A percentile compares a stretch with the other conserved stretches of the same genome.
phyloP scores from a whole-genome alignment of 2,797 vertebrate genomes.

The Eleutherodactylus coqui region DNA sequence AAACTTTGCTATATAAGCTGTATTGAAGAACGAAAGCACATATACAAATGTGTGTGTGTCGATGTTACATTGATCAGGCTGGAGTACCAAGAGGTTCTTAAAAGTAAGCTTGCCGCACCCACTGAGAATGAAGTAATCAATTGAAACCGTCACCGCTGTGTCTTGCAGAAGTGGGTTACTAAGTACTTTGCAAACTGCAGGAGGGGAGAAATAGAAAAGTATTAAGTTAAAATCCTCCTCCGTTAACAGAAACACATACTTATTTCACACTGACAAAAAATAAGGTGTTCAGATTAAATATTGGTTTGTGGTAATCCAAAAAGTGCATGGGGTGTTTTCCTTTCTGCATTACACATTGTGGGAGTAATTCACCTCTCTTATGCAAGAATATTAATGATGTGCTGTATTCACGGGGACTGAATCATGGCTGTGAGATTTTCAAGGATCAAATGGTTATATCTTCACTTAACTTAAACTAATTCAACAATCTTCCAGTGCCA shows the following conservation, averaged over 20 bases:
- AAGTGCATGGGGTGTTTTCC: background rate
- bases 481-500: no score
- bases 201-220: conserved; percentile 13
- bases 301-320: background rate
- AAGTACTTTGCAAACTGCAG: conserved; percentile 42
- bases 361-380: background rate
- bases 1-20: background rate
- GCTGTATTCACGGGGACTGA: background rate
- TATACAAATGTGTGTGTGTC: background rate
- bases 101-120: conserved; percentile 11
- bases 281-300: background rate
- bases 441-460: background rate
- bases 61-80: background rate
- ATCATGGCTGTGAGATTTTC: background rate
- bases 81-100: background rate
- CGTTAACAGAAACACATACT: background rate
- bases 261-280: background rate
- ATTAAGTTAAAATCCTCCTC: conserved; percentile 9
- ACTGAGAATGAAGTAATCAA: conserved; percentile 35
- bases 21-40: background rate
- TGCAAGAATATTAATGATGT: background rate
- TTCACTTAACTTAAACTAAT: background rate
- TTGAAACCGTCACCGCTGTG: conserved; percentile 23
- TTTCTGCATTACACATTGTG: background rate
- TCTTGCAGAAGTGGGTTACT: conserved; percentile 45